Evolutionary conservation across 2,113 vertebrate species (phyloP).

Genomic region (Propithecus coquereli): DNA sequence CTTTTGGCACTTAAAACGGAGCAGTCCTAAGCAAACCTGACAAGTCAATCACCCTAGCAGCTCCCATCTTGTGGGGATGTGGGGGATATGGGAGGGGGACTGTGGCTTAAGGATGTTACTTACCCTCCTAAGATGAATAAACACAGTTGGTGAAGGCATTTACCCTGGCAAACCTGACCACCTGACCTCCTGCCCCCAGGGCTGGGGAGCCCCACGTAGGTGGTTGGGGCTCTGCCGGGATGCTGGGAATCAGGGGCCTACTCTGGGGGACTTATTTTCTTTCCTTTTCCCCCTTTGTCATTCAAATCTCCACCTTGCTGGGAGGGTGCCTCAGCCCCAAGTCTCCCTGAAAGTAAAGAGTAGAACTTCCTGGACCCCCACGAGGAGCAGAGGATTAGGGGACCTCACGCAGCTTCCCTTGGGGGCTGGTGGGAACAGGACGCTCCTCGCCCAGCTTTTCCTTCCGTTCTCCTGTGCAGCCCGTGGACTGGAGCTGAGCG

Average conservation of each 20-base stretch:
- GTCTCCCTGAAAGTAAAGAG: neutral
- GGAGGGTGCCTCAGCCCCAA: neutral
- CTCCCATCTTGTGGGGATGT: too few species aligned
- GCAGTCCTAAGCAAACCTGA: neutral
- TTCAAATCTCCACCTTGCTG: neutral
- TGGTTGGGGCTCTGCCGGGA: neutral
- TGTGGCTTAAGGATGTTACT: neutral
- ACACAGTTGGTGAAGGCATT: neutral
- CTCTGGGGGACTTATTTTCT: too few species aligned
- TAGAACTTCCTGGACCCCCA: neutral
- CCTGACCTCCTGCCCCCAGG: neutral
- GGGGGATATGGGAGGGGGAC: neutral
- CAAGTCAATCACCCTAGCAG: too few species aligned
- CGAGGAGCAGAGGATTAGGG: neutral
- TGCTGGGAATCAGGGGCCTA: too few species aligned
- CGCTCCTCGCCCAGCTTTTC: neutral
- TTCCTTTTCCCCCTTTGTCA: neutral
- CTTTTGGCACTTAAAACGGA: neutral
- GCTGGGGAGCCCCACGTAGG: neutral
- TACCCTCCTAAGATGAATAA: neutral
- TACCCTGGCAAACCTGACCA: neutral
- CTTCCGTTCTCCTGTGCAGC: neutral
- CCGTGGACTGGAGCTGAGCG: neutral
- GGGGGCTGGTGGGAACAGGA: neutral
- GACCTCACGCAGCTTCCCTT: neutral